phyloP scores from a whole-genome alignment of 2,888 invertebrate genomes.

The Cremastinae sp. region DNA sequence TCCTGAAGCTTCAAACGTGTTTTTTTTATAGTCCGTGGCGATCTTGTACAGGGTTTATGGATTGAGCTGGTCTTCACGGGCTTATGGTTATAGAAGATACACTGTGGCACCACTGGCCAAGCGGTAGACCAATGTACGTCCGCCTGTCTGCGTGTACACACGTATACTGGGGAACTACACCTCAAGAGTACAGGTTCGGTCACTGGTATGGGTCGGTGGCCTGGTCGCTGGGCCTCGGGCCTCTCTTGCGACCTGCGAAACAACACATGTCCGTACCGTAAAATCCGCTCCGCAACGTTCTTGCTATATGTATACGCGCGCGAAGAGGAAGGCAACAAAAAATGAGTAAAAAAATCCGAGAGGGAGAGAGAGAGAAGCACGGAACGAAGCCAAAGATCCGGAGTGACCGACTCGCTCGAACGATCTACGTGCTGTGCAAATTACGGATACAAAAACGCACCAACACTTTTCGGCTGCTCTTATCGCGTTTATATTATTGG shows the following conservation, averaged over 20 bases:
- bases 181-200: conserved; percentile 62
- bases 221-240: conserved; percentile 68
- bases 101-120: conserved; percentile 43
- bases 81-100: conserved; percentile 42
- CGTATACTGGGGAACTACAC: conserved; percentile 29
- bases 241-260: conserved; percentile 65
- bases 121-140: conserved; percentile 10
- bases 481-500: neutral
- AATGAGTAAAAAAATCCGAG: neutral
- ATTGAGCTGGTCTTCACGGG: conserved; percentile 43
- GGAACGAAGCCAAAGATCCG: neutral
- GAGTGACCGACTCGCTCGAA: no score
- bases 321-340: neutral
- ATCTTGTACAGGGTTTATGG: conserved; percentile 44
- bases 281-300: conserved; percentile 61
- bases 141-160: conserved; percentile 5
- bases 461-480: no score
- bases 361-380: neutral
- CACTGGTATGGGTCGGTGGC: conserved; percentile 72
- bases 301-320: conserved; percentile 64
- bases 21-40: conserved; percentile 32
- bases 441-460: no score
- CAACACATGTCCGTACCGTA: conserved; percentile 66
- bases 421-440: no score
- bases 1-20: conserved; percentile 47